Percentiles rank a stretch among this genome's conserved stretches.
Conservation (phyloP, 2,888 invertebrate species). For the Ametastegia equiseti region DNA sequence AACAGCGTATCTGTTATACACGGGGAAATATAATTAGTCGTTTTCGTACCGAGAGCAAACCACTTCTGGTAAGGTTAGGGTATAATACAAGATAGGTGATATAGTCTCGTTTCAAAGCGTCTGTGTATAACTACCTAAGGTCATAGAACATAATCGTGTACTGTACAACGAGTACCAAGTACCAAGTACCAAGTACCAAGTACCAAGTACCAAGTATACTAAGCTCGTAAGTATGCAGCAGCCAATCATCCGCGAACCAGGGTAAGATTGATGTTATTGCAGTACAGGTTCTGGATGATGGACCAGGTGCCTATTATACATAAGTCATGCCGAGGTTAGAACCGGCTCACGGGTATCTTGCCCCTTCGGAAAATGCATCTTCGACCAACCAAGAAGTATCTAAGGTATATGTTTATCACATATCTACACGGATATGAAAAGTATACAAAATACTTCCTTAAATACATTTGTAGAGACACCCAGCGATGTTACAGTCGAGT, state of each 20-base stretch:
- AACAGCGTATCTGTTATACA: neutral
- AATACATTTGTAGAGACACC: no score
- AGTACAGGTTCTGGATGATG: constrained; percentile 44
- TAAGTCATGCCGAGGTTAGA: constrained; percentile 48
- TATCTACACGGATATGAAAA: neutral
- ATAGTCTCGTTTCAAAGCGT: constrained; percentile 31
- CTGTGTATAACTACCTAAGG: constrained; percentile 30
- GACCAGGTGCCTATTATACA: constrained; percentile 50
- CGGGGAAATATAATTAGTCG: constrained; percentile 31
- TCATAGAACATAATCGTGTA: constrained; percentile 28
- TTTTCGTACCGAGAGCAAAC: constrained; percentile 31
- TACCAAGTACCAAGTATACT: neutral
- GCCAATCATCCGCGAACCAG: constrained; percentile 50
- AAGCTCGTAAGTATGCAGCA: constrained; percentile 54
- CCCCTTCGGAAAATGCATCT: constrained; percentile 7
- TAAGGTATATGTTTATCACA: neutral
- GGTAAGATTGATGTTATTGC: constrained; percentile 55
- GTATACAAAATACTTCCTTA: no score
- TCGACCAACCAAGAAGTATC: no score
- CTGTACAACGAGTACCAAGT: neutral
- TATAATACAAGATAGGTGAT: neutral
- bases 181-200: neutral
- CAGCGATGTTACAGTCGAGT: no score
- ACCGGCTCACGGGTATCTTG: constrained; percentile 18
- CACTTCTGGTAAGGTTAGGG: neutral